phyloP scores from a whole-genome alignment of 2,797 vertebrate species.

The Triplophysa bombifrons region DNA sequence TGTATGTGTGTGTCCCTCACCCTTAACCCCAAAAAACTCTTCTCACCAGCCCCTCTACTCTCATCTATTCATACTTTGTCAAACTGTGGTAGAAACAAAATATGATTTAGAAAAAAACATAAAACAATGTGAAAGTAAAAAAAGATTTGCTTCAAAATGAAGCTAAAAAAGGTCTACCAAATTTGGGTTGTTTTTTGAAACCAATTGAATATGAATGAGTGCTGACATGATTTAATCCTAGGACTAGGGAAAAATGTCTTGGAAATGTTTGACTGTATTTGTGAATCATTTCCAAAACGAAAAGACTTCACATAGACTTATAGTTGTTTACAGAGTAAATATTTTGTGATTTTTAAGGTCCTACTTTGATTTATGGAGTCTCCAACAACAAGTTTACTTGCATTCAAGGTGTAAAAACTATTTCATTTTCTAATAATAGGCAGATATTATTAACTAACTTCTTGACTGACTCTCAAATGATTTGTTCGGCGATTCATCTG shows the following conservation, averaged over 20 bases:
- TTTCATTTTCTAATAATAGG: too few relatives aligned
- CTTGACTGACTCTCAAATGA: too few relatives aligned
- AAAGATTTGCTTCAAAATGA: not conserved
- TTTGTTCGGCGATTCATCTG: too few relatives aligned
- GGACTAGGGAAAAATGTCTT: not conserved
- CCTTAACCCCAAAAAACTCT: slow-evolving; percentile 29
- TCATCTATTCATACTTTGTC: slow-evolving; percentile 9
- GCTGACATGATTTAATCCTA: not conserved
- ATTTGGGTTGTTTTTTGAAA: not conserved
- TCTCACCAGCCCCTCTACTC: not conserved
- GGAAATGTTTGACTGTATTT: not conserved
- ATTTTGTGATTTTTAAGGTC: too few relatives aligned
- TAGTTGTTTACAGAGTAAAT: not conserved
- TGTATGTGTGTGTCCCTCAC: slow-evolving; percentile 39
- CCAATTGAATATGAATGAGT: not conserved
- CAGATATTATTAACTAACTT: too few relatives aligned
- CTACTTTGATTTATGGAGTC: too few relatives aligned
- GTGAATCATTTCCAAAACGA: not conserved
- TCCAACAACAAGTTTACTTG: too few relatives aligned
- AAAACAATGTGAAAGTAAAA: not conserved
- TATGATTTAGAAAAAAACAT: not conserved
- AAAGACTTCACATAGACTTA: not conserved
- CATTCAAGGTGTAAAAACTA: too few relatives aligned
- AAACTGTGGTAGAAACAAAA: slow-evolving; percentile 6
- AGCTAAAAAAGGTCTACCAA: not conserved